phyloP scores from a whole-genome alignment of 2,888 invertebrate genomes.

The Coremacera marginata region DNA sequence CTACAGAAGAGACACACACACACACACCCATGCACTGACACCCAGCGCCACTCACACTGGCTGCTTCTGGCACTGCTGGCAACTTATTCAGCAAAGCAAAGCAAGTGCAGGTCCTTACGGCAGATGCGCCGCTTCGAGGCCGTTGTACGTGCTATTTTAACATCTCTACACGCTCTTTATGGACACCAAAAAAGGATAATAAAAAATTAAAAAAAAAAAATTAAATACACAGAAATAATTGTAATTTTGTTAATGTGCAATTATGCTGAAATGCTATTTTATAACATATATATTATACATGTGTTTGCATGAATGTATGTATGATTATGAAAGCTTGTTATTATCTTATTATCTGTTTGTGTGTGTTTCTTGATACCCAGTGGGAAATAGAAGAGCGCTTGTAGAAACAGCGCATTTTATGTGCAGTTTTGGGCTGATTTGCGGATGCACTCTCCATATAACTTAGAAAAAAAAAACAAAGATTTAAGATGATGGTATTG shows the following conservation, averaged over 20 bases:
- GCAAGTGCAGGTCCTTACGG: conserved; percentile 16
- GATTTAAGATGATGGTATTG: too few relatives aligned
- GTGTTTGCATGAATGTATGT: background rate
- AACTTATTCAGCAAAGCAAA: conserved; percentile 5
- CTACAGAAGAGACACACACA: background rate
- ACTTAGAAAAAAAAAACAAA: too few relatives aligned
- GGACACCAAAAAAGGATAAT: background rate
- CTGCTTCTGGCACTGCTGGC: background rate
- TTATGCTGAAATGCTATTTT: conserved; percentile 23
- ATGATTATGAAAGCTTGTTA: background rate
- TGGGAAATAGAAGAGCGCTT: too few relatives aligned
- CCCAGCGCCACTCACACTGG: too few relatives aligned
- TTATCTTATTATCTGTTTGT: background rate
- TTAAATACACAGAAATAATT: background rate
- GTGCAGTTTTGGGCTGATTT: too few relatives aligned
- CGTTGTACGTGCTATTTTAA: conserved; percentile 17
- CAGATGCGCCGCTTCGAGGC: conserved; percentile 12
- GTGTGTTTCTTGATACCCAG: too few relatives aligned
- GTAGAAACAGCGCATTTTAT: too few relatives aligned
- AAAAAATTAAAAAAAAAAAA: background rate
- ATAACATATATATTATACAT: background rate
- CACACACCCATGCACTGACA: background rate
- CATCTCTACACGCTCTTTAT: background rate
- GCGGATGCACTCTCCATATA: too few relatives aligned
- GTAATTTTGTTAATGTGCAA: conserved; percentile 35